Percentiles rank a stretch among this genome's conserved stretches.
Conservation (phyloP, 2,888 invertebrate species). For the Mythimna pallens region DNA sequence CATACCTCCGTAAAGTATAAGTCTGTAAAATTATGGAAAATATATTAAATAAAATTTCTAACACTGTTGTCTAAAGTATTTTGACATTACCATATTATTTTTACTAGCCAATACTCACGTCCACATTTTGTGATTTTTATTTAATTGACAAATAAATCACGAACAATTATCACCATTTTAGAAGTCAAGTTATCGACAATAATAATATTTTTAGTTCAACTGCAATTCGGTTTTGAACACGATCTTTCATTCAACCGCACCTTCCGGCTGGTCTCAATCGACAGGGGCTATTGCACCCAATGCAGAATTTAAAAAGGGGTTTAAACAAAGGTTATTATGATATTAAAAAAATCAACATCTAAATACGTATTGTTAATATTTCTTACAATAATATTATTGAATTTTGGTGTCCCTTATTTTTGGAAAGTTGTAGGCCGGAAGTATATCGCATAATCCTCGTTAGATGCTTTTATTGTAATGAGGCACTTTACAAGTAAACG, state of each 20-base stretch:
- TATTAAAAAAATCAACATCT: neutral
- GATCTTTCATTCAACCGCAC: no score
- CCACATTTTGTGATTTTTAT: neutral
- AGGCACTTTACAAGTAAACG: neutral
- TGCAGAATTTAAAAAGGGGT: neutral
- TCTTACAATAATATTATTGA: neutral
- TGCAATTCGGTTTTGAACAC: neutral
- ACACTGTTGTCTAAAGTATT: no score
- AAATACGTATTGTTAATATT: neutral
- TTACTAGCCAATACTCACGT: neutral
- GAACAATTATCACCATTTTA: neutral
- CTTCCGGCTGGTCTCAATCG: no score
- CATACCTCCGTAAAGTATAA: neutral
- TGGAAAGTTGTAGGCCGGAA: neutral
- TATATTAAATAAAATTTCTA: neutral
- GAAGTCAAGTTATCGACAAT: neutral
- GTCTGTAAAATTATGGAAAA: neutral
- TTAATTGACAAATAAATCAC: neutral
- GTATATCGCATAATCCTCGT: neutral
- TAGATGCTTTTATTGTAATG: neutral
- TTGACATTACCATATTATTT: neutral
- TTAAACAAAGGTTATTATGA: slow-evolving; percentile 2
- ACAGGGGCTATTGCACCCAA: neutral
- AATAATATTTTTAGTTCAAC: neutral
- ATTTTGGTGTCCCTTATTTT: neutral